A percentile compares a stretch with the other conserved stretches of the same genome.
These are phyloP conservation scores for Eulemur coronatus DNA, from an alignment of 2,797 vertebrate species.

Conservation along the genomic window DNA sequence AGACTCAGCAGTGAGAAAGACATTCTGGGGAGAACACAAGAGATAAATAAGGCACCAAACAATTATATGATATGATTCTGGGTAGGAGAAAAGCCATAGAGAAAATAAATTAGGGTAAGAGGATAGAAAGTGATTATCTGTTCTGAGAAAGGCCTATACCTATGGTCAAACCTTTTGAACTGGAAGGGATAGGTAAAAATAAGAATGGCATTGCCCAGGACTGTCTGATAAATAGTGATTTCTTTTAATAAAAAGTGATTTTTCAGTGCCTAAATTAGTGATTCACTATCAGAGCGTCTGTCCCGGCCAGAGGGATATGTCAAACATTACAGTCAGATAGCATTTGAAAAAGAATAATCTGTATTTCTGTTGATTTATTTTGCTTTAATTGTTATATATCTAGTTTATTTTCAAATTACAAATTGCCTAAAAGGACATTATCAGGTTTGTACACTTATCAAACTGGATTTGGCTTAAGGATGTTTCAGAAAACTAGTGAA, in stretches of 20 bases:
- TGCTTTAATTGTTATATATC: neutral
- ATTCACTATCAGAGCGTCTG: neutral
- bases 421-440: no score
- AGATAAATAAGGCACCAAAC: accelerated
- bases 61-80: neutral
- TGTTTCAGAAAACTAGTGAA: neutral
- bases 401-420: neutral
- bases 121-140: accelerated
- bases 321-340: neutral
- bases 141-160: neutral
- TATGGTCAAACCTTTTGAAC: neutral
- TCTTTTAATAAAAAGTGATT: no score
- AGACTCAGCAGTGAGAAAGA: neutral
- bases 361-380: neutral
- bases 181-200: neutral
- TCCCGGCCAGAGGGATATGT: no score
- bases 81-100: neutral
- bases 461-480: neutral
- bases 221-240: no score
- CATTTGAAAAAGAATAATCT: no score
- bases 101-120: neutral
- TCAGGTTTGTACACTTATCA: neutral
- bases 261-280: neutral
- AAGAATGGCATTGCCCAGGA: neutral
- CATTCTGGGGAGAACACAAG: no score